Base-by-base conservation (phyloP, 2,888 invertebrate genomes). In the Drosophila kanekoi region DNA sequence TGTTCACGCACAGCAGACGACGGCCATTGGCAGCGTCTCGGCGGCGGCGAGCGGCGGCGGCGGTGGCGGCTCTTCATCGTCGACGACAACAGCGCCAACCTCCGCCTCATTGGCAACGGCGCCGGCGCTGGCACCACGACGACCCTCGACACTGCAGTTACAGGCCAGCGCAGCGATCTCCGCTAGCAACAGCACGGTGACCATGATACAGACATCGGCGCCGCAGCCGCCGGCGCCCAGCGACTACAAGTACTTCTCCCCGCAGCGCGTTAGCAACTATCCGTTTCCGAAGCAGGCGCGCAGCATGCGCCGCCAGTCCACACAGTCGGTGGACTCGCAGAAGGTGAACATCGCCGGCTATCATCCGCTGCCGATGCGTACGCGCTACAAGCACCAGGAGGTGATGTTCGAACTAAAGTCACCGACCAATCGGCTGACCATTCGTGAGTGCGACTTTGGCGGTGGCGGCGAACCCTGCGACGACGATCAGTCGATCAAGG, bases 391-490 rank as follows among this genome's bases (percentile, higher is more conserved):
- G 60, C 92, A 92, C 63, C 89, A 91, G 77, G 91, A 92, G 71
- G 91, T 92, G 44, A 87, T 91, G 77, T 92, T 92, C 77, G 92
- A 92, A 74, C 81, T 92, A 66, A 91, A 91, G 75, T 92, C 92
- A 61, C 92, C 92, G 53, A 92, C 92, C 40, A 92, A 92, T 81
- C 91, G 91, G 37, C 76, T 92, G 77, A 92, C 92, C 23, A 92
- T 92, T 70, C 91, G 92, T 40, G 92, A 92, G 66, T 92, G 92
- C 79, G 92, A 92, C 81, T 92, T 92, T 89, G 92, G 92, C 89
- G 92, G 92, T 90, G 92, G 92, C 89, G 92, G 92, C 89, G 92
- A 92, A 85, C 92, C 92, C 72, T 91, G 91, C 81, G 92, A 91
- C 81, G 92, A 92, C 77, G 91, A 91, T 89, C 92, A 92, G 81